phyloP scores from a whole-genome alignment of 1,140 invertebrate genomes.

The Zaprionus nigranus region DNA sequence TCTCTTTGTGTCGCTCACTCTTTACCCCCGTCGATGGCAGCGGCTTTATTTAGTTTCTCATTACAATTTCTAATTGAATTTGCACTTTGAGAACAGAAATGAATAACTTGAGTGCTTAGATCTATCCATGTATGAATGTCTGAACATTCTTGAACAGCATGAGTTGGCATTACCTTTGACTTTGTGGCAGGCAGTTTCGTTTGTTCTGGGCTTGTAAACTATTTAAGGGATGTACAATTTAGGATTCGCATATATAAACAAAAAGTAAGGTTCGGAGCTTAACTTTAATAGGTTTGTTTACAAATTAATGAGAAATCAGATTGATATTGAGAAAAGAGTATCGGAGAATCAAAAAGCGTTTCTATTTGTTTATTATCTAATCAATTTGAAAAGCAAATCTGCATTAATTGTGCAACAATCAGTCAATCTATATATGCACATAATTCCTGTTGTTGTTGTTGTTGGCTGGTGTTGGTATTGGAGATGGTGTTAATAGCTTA shows the following conservation, averaged over 20 bases:
- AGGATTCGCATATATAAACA: too few species aligned
- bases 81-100: background rate
- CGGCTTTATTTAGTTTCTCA: background rate
- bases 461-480: background rate
- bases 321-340: background rate
- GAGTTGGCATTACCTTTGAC: background rate
- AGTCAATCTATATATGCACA: background rate
- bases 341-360: background rate
- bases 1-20: background rate
- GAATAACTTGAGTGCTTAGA: background rate
- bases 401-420: background rate
- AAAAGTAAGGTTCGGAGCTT: too few species aligned
- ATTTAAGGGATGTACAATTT: too few species aligned
- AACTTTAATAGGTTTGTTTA: too few species aligned
- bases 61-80: slow-evolving; percentile 5
- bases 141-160: background rate
- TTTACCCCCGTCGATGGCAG: background rate
- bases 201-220: background rate
- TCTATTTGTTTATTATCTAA: too few species aligned
- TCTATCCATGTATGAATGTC: background rate
- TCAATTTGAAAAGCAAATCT: too few species aligned
- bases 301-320: background rate
- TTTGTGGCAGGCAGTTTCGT: background rate
- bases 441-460: background rate
- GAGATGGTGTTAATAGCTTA: background rate